phyloP scores from a whole-genome alignment of 2,113 vertebrate genomes.

The chimpanzee (Pan troglodytes) region NHGRI_mPanTro3-v2.1_pri NC_072413.2:82488001-82488500 shows the following conservation, averaged over 20 bases:
- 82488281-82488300: background rate
- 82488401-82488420: background rate
- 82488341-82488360: background rate
- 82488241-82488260: background rate
- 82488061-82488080: background rate
- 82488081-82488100: background rate
- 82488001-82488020: background rate
- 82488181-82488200: background rate
- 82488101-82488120: fast-evolving
- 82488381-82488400: background rate
- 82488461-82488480: background rate
- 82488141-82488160: background rate
- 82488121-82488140: background rate
- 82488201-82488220: background rate
- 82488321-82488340: background rate
- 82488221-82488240: background rate
- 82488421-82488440: background rate
- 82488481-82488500: background rate
- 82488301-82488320: background rate
- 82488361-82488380: background rate
- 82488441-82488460: background rate
- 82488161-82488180: background rate
- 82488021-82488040: background rate
- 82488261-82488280: background rate
- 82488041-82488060: background rate